Base-by-base conservation (phyloP, 2,797 vertebrate species). In the Adrianichthys oophorus region DNA sequence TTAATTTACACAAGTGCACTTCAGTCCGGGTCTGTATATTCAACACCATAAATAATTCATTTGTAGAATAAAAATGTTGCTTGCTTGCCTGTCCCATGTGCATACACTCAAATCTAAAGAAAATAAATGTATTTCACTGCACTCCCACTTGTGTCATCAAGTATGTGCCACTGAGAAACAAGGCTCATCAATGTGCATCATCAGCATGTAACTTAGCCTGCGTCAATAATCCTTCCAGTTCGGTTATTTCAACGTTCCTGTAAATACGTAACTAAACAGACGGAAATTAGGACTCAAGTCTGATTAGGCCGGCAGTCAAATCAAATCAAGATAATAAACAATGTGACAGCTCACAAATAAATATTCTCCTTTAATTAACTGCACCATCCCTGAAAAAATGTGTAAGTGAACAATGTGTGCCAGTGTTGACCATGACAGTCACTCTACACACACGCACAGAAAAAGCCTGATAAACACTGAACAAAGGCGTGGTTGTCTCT, bases 401-500 rank as follows among this genome's bases (percentile, higher is more conserved):
- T 64, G 66, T 41, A 57, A 56, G 49, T 48, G 68, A 74, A 89
- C 83, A 89, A 84, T 84, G 68, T 58, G 60, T 46, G 59, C 68
- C 69, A 78, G 68, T 87, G 78, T 83, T 84, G 70, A 72, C 73
- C 55, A 72, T 65, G 53, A 59, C 58, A 72, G 60, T 57, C 59
- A 18, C 57, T 56, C 24, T 19, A 37, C 32, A 37, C 32, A 32
- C 8, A 37, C 32, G 63, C 72, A 74, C 72, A 73, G 71, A 79
- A 60, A 67, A 66, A 71, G 63, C 56, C 61, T 65, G 74, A 68
- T 57, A 60, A 77, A 79, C 45, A 59, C 42, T 56, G 70, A 76
- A 91, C 87, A 90, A 90, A 87, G 87, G 57, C 66, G 43, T 54
- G 79, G 74, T 87, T 89, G 85, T 90, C 78, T 84, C 70, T 79